Evolutionary conservation across 1,140 invertebrate species (phyloP), one percentile per base, ranked within the genome.

Genomic region (Drosophila grimshawi): DNA sequence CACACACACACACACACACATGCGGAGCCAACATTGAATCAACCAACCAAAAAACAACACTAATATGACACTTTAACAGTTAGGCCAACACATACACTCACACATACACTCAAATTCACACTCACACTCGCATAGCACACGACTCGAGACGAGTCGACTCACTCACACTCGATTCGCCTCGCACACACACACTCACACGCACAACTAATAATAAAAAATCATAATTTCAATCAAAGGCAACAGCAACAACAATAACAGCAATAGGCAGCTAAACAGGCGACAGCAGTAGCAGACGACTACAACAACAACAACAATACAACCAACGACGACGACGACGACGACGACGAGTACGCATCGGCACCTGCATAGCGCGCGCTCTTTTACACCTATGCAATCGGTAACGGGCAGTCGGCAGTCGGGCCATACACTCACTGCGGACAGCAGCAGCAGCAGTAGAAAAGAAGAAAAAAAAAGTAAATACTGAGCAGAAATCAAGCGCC

Each of bases 21-120:
- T 48, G 41, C 29, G 59, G 10, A 46, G 63, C 43, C 51, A 69
- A 41, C 62, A 53, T 48, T 60, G 78, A 89, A 75, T 72, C 86
- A 89, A 71, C 85, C 85, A 89, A 89, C 86, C 85, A 89, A 89
- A 76, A 89, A 89, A 89, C 74, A 89, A 88, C 85, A 81, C 85
- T 88, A 89, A 89, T 89, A 89, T 89, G 85, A 89, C 86, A 89
- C 80, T 89, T 85, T 89, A 89, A 89, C 86, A 89, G 85, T 85
- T 89, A 88, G 80, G 70, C 80, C 69, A 66, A 72, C 70, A 83
- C 70, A 70, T 63, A 57, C 74, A 49, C 73, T 51, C 63, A 55
- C 43, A 63, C 65, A 53, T n/a, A 56, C 60, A 48, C 49, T 32
- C n/a, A n/a, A n/a, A n/a, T n/a, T n/a, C 52, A 30, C 45, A 69